Percentiles rank a stretch among this genome's conserved stretches.
Evolutionary conservation across 2,797 vertebrate genomes (phyloP).

Genomic region (Microcaecilia unicolor): DNA sequence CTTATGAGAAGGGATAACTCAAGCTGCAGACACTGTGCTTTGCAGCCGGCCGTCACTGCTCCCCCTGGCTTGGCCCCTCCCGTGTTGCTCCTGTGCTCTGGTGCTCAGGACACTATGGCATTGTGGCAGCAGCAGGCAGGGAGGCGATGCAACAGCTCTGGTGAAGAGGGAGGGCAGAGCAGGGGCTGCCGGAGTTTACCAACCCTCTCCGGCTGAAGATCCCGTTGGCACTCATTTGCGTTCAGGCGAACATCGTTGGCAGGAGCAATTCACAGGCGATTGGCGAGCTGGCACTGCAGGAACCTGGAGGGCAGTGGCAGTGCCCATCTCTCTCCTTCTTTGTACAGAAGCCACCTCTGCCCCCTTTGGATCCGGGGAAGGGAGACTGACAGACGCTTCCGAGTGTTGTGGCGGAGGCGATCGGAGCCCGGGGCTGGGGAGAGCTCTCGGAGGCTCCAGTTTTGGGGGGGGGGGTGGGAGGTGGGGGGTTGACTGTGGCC

Average conservation of each 20-base stretch:
- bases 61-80: neutral
- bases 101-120: conserved; percentile 47
- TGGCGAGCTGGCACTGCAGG: neutral
- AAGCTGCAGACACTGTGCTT: neutral
- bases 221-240: neutral
- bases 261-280: no score
- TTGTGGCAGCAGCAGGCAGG: conserved; percentile 24
- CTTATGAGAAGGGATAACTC: conserved; percentile 2
- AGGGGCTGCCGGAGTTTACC: neutral
- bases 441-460: conserved; percentile 7
- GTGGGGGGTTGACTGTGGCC: conserved; percentile 17
- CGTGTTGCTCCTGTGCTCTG: neutral
- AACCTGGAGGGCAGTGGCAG: neutral
- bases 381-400: neutral
- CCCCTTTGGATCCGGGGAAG: no score
- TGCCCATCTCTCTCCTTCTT: no score
- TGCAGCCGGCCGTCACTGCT: neutral
- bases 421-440: no score
- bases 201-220: neutral
- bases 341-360: no score
- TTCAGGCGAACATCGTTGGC: neutral
- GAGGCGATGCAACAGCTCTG: conserved; percentile 12
- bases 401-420: conserved; percentile 7
- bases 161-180: neutral
- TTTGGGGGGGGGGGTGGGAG: neutral